phyloP scores from a whole-genome alignment of 2,888 invertebrate genomes.

The Polymixis flavicincta region DNA sequence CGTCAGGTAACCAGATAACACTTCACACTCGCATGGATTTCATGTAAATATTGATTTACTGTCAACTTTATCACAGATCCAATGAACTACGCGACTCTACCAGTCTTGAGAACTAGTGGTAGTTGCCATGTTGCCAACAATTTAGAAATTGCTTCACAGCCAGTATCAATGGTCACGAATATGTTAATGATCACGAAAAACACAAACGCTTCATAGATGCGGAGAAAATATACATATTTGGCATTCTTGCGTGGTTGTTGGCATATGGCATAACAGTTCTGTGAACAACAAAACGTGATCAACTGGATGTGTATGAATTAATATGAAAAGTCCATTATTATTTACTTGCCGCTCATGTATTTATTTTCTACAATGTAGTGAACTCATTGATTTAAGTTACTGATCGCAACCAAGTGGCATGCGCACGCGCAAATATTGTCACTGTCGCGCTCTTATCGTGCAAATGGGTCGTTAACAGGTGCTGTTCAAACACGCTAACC shows the following conservation, averaged over 20 bases:
- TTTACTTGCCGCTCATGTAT: slow-evolving; percentile 13
- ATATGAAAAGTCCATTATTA: slow-evolving; percentile 8
- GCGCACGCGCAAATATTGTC: slow-evolving; percentile 73
- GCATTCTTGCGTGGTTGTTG: slow-evolving; percentile 53
- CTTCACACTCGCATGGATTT: slow-evolving; percentile 69
- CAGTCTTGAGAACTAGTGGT: slow-evolving; percentile 52
- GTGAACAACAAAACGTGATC: slow-evolving; percentile 52
- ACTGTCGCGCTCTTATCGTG: slow-evolving; percentile 67
- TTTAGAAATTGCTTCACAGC: slow-evolving; percentile 47
- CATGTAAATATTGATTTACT: slow-evolving; percentile 77
- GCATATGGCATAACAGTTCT: slow-evolving; percentile 40
- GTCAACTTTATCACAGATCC: slow-evolving; percentile 70
- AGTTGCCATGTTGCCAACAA: slow-evolving; percentile 23
- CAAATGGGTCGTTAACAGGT: slow-evolving; percentile 69
- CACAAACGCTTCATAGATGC: slow-evolving; percentile 39
- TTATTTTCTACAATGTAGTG: slow-evolving; percentile 32
- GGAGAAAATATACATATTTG: slow-evolving; percentile 65
- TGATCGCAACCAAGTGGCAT: slow-evolving; percentile 61
- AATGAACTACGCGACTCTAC: slow-evolving; percentile 65
- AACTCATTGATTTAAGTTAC: slow-evolving; percentile 60
- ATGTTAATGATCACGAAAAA: slow-evolving; percentile 56
- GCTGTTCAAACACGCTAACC: slow-evolving; percentile 54
- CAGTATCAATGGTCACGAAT: slow-evolving; percentile 49
- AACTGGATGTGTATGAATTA: slow-evolving; percentile 30
- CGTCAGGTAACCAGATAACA: slow-evolving; percentile 77